Evolutionary conservation across 2,797 vertebrate genomes (phyloP).

Genomic region (Gallinago solitaria): DNA sequence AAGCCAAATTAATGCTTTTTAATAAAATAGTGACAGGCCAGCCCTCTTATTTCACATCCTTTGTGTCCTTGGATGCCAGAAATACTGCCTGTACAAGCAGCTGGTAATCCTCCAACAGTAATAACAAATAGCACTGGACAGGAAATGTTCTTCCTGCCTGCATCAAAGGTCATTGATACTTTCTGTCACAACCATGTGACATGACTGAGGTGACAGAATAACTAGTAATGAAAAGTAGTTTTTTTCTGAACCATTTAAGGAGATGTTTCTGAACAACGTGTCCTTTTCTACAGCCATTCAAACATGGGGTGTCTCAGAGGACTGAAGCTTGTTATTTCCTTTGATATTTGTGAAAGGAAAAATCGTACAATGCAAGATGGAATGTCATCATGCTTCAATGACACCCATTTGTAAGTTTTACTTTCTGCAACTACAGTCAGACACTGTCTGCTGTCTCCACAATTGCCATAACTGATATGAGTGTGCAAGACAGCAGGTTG

Average conservation of each 20-base stretch:
- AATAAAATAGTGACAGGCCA: background rate
- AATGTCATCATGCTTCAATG: background rate
- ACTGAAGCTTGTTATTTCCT: background rate
- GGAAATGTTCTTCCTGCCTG: background rate
- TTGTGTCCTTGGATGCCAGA: background rate
- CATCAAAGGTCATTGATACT: background rate
- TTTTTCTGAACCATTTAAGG: background rate
- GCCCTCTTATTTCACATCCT: background rate
- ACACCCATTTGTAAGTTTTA: background rate
- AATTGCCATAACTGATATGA: background rate
- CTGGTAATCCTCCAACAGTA: background rate
- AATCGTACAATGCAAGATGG: rapidly evolving
- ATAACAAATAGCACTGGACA: background rate
- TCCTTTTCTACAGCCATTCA: background rate
- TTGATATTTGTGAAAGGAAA: background rate
- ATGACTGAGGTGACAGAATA: background rate
- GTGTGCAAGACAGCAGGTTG: background rate
- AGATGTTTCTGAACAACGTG: background rate
- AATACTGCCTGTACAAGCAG: background rate
- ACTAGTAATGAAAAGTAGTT: background rate
- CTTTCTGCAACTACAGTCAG: background rate
- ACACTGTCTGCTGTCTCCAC: background rate
- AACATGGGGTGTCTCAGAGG: background rate
- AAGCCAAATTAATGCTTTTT: background rate
- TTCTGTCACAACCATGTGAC: background rate